phyloP scores from a whole-genome alignment of 1,140 invertebrate genomes.

The Aradophagus sp. region DNA sequence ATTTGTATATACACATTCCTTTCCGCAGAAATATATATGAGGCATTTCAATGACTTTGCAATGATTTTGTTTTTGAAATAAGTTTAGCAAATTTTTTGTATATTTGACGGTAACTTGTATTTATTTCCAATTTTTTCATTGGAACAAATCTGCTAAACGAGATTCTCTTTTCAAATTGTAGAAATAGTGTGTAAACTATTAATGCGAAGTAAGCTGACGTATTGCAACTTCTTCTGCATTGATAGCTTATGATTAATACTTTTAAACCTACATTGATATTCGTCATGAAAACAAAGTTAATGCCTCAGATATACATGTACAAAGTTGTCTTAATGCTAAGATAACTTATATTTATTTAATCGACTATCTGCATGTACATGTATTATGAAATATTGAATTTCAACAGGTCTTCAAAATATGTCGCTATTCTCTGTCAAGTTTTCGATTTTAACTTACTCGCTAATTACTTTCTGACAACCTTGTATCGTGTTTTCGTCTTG shows the following conservation, averaged over 20 bases:
- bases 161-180: too few relatives aligned
- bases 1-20: conserved; percentile 37
- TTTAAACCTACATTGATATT: too few relatives aligned
- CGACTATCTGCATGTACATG: conserved; percentile 54
- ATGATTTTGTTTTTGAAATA: too few relatives aligned
- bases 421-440: conserved; percentile 66
- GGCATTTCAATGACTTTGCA: too few relatives aligned
- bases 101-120: too few relatives aligned
- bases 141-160: too few relatives aligned
- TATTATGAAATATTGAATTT: conserved; percentile 72
- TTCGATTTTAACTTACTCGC: conserved; percentile 65
- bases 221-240: too few relatives aligned
- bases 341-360: conserved; percentile 36
- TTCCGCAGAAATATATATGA: conserved; percentile 42
- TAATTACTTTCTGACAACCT: conserved; percentile 75
- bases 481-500: conserved; percentile 63
- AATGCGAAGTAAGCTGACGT: too few relatives aligned
- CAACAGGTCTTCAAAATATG: conserved; percentile 73
- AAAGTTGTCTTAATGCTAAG: conserved; percentile 5
- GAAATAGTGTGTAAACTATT: too few relatives aligned
- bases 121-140: too few relatives aligned
- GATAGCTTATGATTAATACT: too few relatives aligned
- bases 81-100: too few relatives aligned
- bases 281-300: neutral
- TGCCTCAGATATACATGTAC: conserved; percentile 50